A percentile compares a stretch with the other conserved stretches of the same genome.
phyloP scores from a whole-genome alignment of 2,797 vertebrate genomes.

The Simalia tracyae region DNA sequence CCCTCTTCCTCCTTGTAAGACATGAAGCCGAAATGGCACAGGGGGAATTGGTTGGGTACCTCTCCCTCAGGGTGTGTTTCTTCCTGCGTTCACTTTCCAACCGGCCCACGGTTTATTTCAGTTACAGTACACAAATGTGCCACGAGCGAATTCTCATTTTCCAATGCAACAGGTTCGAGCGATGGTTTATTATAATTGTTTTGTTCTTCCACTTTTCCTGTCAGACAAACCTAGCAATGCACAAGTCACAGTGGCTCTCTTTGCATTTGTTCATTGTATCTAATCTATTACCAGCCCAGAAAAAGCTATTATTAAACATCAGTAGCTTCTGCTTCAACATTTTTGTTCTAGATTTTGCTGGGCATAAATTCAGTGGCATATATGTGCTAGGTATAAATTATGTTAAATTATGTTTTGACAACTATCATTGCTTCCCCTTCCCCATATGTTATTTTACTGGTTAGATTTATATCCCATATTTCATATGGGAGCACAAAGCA shows the following conservation, averaged over 20 bases:
- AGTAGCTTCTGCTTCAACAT: constrained; percentile 65
- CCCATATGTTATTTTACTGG: background rate
- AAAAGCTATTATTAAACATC: constrained; percentile 59
- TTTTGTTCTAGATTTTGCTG: constrained; percentile 65
- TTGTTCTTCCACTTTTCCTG: constrained; percentile 21
- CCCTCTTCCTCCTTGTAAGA: background rate
- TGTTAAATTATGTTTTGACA: constrained; percentile 71
- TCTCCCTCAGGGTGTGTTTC: background rate
- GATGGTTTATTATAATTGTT: constrained; percentile 6
- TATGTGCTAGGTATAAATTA: constrained; percentile 63
- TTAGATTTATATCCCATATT: background rate
- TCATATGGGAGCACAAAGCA: background rate
- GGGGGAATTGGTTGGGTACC: background rate
- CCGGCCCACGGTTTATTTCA: background rate
- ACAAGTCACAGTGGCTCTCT: constrained; percentile 32
- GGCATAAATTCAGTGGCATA: constrained; percentile 29
- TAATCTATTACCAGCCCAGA: constrained; percentile 51
- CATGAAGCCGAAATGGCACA: background rate
- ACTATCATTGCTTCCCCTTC: constrained; percentile 40
- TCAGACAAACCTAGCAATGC: constrained; percentile 38
- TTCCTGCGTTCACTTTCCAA: background rate
- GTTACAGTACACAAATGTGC: background rate
- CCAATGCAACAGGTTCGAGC: background rate
- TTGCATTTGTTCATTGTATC: constrained; percentile 55
- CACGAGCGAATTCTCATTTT: constrained; percentile 37